These are phyloP conservation scores for Cottoperca gobio DNA, from an alignment of 2,797 vertebrate genomes.

Conservation along the genomic window DNA sequence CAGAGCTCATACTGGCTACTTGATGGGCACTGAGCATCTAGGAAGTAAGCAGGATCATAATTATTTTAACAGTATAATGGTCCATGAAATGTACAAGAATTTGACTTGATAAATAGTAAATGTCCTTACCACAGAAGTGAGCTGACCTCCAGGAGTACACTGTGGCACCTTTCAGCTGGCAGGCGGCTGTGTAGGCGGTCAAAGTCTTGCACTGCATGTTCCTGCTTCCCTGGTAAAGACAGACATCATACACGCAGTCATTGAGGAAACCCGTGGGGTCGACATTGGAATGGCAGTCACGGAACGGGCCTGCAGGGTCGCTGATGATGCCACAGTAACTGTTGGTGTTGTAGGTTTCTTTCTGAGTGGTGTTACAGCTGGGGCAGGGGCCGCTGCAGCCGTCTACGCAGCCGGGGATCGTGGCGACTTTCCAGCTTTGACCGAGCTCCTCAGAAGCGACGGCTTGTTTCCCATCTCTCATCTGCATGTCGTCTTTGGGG, in stretches of 20 bases:
- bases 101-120: neutral
- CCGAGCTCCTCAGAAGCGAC: conserved; percentile 56
- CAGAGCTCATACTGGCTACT: conserved; percentile 86
- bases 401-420: conserved; percentile 68
- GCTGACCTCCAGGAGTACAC: conserved; percentile 79
- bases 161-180: conserved; percentile 71
- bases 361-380: conserved; percentile 51
- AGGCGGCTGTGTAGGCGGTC: conserved; percentile 77
- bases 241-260: conserved; percentile 84
- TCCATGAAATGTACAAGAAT: neutral
- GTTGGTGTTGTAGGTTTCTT: conserved; percentile 50
- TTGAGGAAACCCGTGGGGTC: conserved; percentile 72
- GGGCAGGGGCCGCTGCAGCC: conserved; percentile 71
- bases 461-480: neutral
- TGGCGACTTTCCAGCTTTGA: conserved; percentile 79
- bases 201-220: conserved; percentile 77
- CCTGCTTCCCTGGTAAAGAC: conserved; percentile 63
- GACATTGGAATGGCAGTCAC: conserved; percentile 71
- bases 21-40: conserved; percentile 80
- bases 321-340: conserved; percentile 81
- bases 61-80: neutral
- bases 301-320: conserved; percentile 77
- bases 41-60: neutral
- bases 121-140: conserved; percentile 82
- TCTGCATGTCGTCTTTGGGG: conserved; percentile 72